These are phyloP conservation scores for Tenthredo livida DNA, from an alignment of 2,888 invertebrate species.

Conservation along the genomic window DNA sequence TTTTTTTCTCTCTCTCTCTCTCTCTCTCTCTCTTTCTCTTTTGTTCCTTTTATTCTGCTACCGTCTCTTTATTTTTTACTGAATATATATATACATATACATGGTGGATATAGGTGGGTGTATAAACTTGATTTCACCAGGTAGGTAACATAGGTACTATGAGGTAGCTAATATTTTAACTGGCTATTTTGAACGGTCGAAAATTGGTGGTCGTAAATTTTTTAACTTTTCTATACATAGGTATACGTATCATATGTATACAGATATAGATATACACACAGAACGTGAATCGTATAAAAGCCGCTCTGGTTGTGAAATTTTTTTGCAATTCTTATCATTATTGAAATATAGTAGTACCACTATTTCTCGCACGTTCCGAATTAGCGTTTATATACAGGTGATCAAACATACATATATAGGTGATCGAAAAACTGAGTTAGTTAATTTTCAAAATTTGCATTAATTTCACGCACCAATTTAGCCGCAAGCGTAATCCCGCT, in stretches of 20 bases:
- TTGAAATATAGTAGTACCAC: background rate
- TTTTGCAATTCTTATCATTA: background rate
- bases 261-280: no score
- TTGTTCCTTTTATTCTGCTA: background rate
- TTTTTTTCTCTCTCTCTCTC: background rate
- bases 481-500: background rate
- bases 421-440: background rate
- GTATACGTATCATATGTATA: no score
- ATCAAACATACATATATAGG: background rate
- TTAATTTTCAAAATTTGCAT: background rate
- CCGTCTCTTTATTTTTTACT: background rate
- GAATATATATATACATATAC: background rate
- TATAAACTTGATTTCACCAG: background rate
- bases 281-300: background rate
- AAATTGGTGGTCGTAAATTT: background rate
- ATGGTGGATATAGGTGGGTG: background rate
- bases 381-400: background rate
- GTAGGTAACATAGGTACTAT: background rate
- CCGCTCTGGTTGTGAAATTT: background rate
- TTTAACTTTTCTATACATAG: background rate
- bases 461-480: background rate
- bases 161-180: background rate
- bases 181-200: conserved; percentile 3
- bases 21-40: background rate
- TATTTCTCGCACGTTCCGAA: background rate